Conservation (phyloP, 2,888 invertebrate genomes). For the Drosophila ustulata region DNA sequence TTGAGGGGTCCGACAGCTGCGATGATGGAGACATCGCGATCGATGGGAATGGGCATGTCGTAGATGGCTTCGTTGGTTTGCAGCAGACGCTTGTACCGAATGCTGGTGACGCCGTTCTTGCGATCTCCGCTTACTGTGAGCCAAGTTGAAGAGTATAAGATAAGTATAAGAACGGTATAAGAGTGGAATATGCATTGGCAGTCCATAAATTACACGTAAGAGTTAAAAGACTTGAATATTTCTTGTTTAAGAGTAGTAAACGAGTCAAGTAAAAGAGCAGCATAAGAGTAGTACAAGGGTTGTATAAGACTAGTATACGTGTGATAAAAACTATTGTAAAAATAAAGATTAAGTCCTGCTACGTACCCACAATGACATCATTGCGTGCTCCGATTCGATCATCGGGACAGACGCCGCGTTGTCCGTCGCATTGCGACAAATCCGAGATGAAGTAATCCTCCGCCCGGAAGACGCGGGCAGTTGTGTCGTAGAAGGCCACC, state of each 20-base stretch:
- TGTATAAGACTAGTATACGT: neutral
- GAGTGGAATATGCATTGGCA: neutral
- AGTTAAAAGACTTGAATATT: neutral
- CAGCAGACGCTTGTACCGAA: constrained; percentile 92
- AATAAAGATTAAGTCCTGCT: no score
- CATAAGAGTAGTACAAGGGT: neutral
- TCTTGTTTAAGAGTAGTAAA: neutral
- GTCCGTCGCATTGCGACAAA: constrained; percentile 92
- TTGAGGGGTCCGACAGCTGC: constrained; percentile 95
- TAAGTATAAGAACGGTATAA: neutral
- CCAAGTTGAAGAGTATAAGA: neutral
- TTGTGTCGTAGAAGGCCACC: constrained; percentile 90
- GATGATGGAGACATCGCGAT: constrained; percentile 91
- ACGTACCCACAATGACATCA: constrained; percentile 88
- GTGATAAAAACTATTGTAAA: neutral
- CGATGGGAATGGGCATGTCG: constrained; percentile 89
- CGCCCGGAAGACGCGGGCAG: constrained; percentile 88
- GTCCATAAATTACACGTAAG: neutral
- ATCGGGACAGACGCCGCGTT: constrained; percentile 94
- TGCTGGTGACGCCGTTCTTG: constrained; percentile 92
- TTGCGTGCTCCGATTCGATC: constrained; percentile 92
- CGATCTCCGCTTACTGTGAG: constrained; percentile 89
- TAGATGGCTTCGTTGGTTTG: constrained; percentile 90
- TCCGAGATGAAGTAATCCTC: constrained; percentile 94
- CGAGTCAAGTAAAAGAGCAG: neutral